Conservation (phyloP, 2,888 invertebrate genomes). For the Lepas anatifera region DNA sequence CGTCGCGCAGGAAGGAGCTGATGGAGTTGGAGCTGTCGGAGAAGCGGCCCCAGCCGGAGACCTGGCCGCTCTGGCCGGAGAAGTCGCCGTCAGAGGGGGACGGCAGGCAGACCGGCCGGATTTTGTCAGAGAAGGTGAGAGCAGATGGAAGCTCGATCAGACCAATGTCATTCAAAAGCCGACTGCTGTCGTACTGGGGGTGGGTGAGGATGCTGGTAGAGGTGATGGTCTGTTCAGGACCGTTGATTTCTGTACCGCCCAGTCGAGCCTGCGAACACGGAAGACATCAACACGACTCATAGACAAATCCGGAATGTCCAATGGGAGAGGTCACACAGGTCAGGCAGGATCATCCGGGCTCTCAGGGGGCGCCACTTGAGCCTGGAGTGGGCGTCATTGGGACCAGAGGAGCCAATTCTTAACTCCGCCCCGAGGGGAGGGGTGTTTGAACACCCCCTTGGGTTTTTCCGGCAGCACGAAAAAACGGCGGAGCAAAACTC, state of each 20-base stretch:
- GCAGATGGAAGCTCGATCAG: constrained; percentile 15
- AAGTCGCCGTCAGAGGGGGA: not conserved
- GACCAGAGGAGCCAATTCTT: too few relatives aligned
- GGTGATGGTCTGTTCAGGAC: not conserved
- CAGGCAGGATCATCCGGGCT: too few relatives aligned
- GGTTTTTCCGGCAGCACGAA: too few relatives aligned
- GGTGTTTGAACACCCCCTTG: too few relatives aligned
- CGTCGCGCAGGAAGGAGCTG: not conserved
- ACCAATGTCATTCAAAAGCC: constrained; percentile 16
- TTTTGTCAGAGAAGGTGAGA: constrained; percentile 13
- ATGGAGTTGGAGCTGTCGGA: not conserved
- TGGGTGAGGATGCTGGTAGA: constrained; percentile 14
- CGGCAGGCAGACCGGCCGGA: constrained; percentile 21
- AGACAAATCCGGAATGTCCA: too few relatives aligned
- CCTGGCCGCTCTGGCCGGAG: not conserved
- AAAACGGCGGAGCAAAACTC: too few relatives aligned
- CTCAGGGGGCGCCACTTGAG: too few relatives aligned
- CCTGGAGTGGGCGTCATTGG: too few relatives aligned
- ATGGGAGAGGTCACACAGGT: too few relatives aligned
- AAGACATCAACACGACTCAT: too few relatives aligned
- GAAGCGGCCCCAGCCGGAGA: not conserved
- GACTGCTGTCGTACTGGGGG: constrained; percentile 14
- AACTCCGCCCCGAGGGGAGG: too few relatives aligned
- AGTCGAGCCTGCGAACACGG: not conserved
- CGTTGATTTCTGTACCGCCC: not conserved